Base-by-base conservation (phyloP, 1,140 invertebrate genomes). In the Drosophila kohkoa region DNA sequence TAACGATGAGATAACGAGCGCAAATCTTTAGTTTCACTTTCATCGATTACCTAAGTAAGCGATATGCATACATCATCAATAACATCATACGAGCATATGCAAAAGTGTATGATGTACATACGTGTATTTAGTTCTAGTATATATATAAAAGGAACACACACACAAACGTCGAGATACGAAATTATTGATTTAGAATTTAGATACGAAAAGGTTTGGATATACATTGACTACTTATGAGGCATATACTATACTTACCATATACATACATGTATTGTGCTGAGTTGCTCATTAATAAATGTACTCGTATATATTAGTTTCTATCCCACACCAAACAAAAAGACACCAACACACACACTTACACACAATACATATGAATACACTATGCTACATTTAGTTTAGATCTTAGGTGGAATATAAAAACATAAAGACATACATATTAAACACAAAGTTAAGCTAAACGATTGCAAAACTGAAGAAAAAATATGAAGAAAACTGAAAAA, bases 301-400 rank as follows among this genome's bases (percentile, higher is more conserved):
- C 41, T 45, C 55, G 41, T 64, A 38, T 64, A 43, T 43, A 67
- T 74, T 75, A 85, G 66, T 85, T 87, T 80, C 74, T 86, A 67
- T 73, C 57, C 64, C 60, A 77, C 51, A 72, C 54, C 20, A 32
- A 52, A 28, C 15, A 16, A 48, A 5, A 51, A 8, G 25, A 67
- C 51, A 83, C 63, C 65, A 43, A 63, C 25, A 67, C 66, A 85
- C 68, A 77, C 55, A 60, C 41, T 74, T 49, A 52, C 20, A 52
- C 68, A 70, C 46, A 46, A 45, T 48, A 59, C 30, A 65, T 20
- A 55, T 57, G 38, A 62, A 70, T 70, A 79, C 75, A 88, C 71
- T 77, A 74, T 75, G 77, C 83, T 89, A 88, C 66, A 81, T 83
- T 69, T 85, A 89, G 77, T 88, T 88, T 88, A 88, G 85, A 81